Conservation (phyloP, 1,140 invertebrate species). For the Caligus rogercresseyi region DNA sequence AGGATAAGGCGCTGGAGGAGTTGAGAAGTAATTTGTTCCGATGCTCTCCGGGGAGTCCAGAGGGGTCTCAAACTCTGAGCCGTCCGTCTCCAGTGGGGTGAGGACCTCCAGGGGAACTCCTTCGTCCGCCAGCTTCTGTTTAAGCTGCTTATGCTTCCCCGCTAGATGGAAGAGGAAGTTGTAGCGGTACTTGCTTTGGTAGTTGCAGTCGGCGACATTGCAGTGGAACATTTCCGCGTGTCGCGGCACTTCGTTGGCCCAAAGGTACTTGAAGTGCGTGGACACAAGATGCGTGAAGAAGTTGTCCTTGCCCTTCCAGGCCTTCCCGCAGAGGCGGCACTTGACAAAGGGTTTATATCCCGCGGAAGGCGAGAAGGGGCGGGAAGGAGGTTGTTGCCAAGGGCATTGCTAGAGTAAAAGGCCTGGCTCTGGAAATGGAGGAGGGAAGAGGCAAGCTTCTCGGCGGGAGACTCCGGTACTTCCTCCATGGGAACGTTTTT, state of each 20-base stretch:
- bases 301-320: conserved; percentile 17
- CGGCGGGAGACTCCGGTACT: background rate
- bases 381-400: background rate
- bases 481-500: background rate
- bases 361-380: background rate
- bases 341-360: conserved; percentile 17
- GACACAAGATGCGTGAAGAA: conserved; percentile 17
- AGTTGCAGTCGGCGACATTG: background rate
- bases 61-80: background rate
- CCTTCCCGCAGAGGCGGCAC: conserved; percentile 17
- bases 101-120: conserved; percentile 13
- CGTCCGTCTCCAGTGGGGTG: conserved; percentile 7
- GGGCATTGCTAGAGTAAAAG: background rate
- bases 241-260: conserved; percentile 13
- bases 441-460: background rate
- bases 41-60: background rate
- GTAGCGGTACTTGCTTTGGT: conserved; percentile 14
- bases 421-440: background rate
- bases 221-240: conserved; percentile 13
- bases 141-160: conserved; percentile 16
- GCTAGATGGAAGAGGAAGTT: conserved; percentile 17
- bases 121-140: conserved; percentile 11
- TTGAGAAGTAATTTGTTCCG: background rate
- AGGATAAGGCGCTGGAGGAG: background rate
- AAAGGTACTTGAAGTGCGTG: conserved; percentile 13